Evolutionary conservation across 2,888 invertebrate species (phyloP), one percentile per base, ranked within the genome.

Genomic region (Glaucopsyche alexis): DNA sequence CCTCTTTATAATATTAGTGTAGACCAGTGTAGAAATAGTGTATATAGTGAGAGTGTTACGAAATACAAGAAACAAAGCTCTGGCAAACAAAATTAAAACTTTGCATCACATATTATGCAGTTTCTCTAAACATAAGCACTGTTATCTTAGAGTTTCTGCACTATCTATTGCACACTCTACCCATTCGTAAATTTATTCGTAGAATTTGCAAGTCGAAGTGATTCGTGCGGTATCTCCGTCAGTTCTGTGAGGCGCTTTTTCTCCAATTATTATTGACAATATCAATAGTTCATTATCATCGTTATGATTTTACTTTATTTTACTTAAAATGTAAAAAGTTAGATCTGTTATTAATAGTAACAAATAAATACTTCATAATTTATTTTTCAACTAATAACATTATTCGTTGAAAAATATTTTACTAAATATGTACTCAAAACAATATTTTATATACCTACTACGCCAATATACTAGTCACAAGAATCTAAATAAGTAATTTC

Each of bases 151-250:
- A 29, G 60, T 60, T 60, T 60, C 13, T 29, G 29, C 19, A 14
- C 29, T 60, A 60, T 60, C 11, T 19, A 19, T 19, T 11, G 55
- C 11, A 29, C 3, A 16, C 2, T 60, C 60, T 29, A 55, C 55
- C 16, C 4, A 13, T 11, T 7, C 7, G 29, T 60, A 13, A 29
- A 60, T 3, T 47, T 29, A 60, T 60, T 29, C 60, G 29, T 29
- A 16, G 16, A 47, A 38, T 69, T 69, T 69, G 47, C 69, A 69
- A 69, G 45, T 69, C 49, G 7, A 47, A 69, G 49, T 14, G 7
- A 45, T 5, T 69, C 19, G 66, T n/a, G 19, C 11, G 67, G 45
- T 69, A 69, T 69, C 69, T 13, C 19, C 9, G 14, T 69, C 40
- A 14, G 13, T 19, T 69, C 64, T 64, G 38, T 13, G 14, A 64